Conservation (phyloP, 1,140 invertebrate genomes). For the Leucophenga varia region DNA sequence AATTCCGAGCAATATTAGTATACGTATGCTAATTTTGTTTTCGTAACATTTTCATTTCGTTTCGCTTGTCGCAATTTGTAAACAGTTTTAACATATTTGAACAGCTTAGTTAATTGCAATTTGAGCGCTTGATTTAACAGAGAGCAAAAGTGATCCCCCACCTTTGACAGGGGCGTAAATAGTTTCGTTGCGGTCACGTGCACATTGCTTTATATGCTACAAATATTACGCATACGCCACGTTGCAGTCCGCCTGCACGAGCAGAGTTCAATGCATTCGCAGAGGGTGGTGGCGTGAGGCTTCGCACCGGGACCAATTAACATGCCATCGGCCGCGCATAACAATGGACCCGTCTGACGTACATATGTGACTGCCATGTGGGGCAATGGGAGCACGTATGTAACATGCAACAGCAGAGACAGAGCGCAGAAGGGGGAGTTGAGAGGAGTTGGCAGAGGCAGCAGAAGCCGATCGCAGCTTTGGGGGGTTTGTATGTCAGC, state of each 20-base stretch:
- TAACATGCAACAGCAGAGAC: conserved; percentile 8
- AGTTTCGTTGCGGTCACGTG: conserved; percentile 24
- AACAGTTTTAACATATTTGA: no score
- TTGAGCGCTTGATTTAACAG: no score
- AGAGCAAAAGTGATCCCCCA: no score
- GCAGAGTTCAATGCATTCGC: conserved; percentile 40
- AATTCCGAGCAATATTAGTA: no score
- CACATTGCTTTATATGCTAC: conserved; percentile 16
- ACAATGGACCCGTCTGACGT: conserved; percentile 17
- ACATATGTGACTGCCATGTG: conserved; percentile 26
- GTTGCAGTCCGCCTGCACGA: conserved; percentile 25
- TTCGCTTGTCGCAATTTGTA: no score
- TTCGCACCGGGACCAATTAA: conserved; percentile 21
- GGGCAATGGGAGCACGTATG: no score
- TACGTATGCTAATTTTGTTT: no score
- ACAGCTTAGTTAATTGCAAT: no score
- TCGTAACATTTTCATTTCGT: no score
- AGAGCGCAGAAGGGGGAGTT: conserved; percentile 2
- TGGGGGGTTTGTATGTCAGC: conserved; percentile 43
- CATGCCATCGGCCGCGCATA: conserved; percentile 34
- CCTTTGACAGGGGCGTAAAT: no score
- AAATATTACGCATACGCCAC: conserved; percentile 43
- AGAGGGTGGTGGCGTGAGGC: conserved; percentile 2
- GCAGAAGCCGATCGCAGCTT: conserved; percentile 2
- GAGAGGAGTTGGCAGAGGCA: neutral